Base-by-base conservation (phyloP, 2,888 invertebrate species). In the Epinotia demarniana region DNA sequence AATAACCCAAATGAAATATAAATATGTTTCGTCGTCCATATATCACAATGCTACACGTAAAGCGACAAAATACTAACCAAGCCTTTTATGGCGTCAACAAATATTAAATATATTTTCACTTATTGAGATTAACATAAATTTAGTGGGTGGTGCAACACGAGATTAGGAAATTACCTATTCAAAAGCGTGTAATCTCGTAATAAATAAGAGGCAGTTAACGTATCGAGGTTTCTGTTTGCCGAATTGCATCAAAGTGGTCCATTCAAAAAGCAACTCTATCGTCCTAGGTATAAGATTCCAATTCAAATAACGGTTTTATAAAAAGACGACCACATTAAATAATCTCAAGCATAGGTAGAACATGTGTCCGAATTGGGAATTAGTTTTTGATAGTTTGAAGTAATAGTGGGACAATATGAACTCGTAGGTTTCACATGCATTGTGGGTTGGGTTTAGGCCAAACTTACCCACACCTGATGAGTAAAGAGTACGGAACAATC, bases 61-160 rank as follows among this genome's bases (percentile, higher is more conserved):
- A 71, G 33, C 27, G 33, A 71, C 61, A 62, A 13, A 33, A 55
- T 19, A 72, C 62, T 23, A 63, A 71, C 33, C 27, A 13, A 43
- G 8, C 9, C 18, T 67, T 67, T 55, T 55, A 43, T 13, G 23
- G 60, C 12, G n/a, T 27, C 70, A 57, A 62, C 60, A 23, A 66
- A 55, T 46, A 55, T 61, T 53, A 74, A 49, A 64, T 53, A 70
- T 18, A 72, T 75, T 67, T 72, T 75, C 75, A 75, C 61, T 66
- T 75, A 75, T 72, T 57, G 60, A 67, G 27, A 72, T 72, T 67
- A 72, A 55, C 66, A 75, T 75, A 71, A 75, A 72, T 75, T 46
- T 57, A 61, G 67, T 61, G 61, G 62, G 62, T 53, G 67, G 43
- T 66, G 53, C 27, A 49, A 49, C 33, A 27, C n/a, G 33, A 13